Evolutionary conservation across 2,888 invertebrate species (phyloP).

Genomic region (Patella caerulea): DNA sequence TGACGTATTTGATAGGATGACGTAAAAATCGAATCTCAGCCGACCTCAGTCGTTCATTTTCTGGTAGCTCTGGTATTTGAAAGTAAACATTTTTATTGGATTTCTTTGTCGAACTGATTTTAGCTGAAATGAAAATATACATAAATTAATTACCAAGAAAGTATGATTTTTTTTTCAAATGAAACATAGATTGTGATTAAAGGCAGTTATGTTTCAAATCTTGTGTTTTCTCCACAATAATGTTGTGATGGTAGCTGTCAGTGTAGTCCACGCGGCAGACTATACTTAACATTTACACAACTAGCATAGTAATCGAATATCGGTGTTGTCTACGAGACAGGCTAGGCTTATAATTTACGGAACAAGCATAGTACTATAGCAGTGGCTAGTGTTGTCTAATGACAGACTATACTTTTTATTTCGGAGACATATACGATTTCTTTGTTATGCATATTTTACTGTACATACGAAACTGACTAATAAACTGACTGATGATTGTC

Average conservation of each 20-base stretch:
- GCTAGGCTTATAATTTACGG: no score
- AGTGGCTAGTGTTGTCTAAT: no score
- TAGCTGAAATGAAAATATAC: slow-evolving; percentile 5
- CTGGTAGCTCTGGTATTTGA: slow-evolving; percentile 47
- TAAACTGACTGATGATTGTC: no score
- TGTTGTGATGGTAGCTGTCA: not conserved
- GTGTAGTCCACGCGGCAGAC: no score
- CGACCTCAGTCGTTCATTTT: slow-evolving; percentile 47
- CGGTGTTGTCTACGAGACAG: no score
- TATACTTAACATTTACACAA: no score
- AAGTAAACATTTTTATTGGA: slow-evolving; percentile 30
- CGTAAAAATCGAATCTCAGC: slow-evolving; percentile 57
- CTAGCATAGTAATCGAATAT: no score
- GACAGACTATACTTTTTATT: no score
- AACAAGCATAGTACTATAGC: no score
- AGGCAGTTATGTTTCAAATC: not conserved
- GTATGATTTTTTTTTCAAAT: not conserved
- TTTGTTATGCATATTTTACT: no score
- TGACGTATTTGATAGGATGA: slow-evolving; percentile 22
- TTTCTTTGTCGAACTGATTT: not conserved
- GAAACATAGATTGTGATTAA: not conserved
- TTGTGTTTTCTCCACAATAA: not conserved
- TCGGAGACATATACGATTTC: no score
- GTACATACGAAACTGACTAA: no score
- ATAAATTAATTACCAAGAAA: not conserved